A percentile compares a stretch with the other conserved stretches of the same genome.
Conservation (phyloP, 2,113 vertebrate species). For the Catharus minimus region DNA sequence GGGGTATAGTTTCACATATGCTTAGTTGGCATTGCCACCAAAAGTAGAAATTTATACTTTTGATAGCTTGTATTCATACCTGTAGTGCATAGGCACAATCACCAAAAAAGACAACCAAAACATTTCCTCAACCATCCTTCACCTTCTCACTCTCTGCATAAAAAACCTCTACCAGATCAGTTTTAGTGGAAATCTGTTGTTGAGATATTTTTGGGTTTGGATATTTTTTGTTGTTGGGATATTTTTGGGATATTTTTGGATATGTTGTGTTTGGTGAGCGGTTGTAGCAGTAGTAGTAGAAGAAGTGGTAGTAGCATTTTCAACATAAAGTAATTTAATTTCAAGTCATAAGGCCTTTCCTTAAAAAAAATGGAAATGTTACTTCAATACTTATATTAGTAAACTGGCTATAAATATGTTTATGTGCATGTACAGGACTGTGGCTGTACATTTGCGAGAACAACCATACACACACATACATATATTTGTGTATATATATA, state of each 20-base stretch:
- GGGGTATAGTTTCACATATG: not conserved
- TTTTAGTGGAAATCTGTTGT: not conserved
- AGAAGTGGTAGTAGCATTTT: not conserved
- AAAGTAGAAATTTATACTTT: not conserved
- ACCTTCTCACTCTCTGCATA: not conserved
- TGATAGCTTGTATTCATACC: not conserved
- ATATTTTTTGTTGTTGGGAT: not conserved
- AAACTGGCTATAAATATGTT: not conserved
- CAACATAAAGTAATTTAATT: not conserved
- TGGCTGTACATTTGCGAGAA: not conserved
- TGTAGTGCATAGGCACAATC: not conserved
- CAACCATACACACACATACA: not conserved
- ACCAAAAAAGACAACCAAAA: not conserved
- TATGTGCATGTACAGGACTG: not conserved
- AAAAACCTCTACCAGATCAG: fast-evolving
- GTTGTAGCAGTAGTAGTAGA: too few relatives aligned
- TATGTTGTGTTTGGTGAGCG: not conserved
- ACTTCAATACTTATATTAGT: not conserved
- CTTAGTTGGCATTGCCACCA: not conserved
- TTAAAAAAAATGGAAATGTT: not conserved
- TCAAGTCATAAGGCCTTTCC: not conserved
- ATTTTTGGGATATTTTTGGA: too few relatives aligned
- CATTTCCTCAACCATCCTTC: not conserved
- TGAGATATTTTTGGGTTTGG: too few relatives aligned
- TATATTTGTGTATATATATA: fast-evolving